Evolutionary conservation across 2,888 invertebrate genomes (phyloP), one percentile per base, ranked within the genome.

Genomic region (Drosophila longiperda): DNA sequence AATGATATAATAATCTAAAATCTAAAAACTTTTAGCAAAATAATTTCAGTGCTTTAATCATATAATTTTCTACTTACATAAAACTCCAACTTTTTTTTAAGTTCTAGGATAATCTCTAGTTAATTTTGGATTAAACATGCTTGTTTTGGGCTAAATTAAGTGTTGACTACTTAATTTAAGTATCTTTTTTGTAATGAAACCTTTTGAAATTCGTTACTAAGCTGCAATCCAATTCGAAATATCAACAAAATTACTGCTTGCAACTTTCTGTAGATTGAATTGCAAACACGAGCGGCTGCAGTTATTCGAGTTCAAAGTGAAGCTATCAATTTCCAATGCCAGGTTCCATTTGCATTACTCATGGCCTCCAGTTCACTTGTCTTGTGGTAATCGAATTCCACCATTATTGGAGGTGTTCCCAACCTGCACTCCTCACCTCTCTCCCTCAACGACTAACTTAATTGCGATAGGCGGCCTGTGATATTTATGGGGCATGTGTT

Each of bases 271-370:
- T 58, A 38, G 50, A 66, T 66, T 73, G 42, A 36, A 58, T 54
- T 60, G 50, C 48, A 50, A 57, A 66, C 34, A 65, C 66, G 45
- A 48, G 26, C 40, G 52, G 26, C 40, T 8, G 36, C 72, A 58
- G 57, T 71, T 71, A 67, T 70, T 66, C 61, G 69, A 66, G 59
- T 71, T 75, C 69, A 54, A 75, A 65, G 49, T 42, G 64, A 66
- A 62, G 48, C 66, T 66, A 83, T 84, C 76, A 69, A 74, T 83
- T 88, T 70, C 62, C 78, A 73, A 60, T 78, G 70, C 50, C 78
- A 67, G 55, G 62, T 55, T 64, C 67, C 80, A 78, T 78, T 78
- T 80, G 80, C 67, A 80, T 87, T 87, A 85, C 78, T 85, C 87
- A 84, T 38, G 48, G 73, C 59, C 50, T 49, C 33, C 67, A 57